Evolutionary conservation across 2,113 vertebrate species (phyloP), one percentile per base, ranked within the genome.

Genomic region (Onychorhynchus coronatus): DNA sequence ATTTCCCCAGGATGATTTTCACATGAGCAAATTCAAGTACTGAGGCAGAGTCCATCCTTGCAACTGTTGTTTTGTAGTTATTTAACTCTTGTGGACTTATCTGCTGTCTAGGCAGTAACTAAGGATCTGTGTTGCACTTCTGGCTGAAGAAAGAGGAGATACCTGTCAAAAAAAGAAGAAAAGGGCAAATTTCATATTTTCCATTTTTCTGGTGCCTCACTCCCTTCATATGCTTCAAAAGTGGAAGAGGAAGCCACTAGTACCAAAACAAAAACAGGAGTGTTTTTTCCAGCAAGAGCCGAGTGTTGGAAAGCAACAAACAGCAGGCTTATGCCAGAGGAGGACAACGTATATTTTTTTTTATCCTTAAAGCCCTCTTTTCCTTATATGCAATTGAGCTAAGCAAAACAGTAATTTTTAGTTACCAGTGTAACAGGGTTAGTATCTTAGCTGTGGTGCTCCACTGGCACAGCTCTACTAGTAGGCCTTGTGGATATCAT

Each of bases 261-360:
- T 37, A 22, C 39, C 35, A 31, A 39, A 90, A 52, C 6, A 53
- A 58, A 87, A 70, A 8, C 30, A 23, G 28, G 33, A 50, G 8
- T 23, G 22, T 47, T 25, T 49, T 50, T 50, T 50, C 49, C 49
- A 16, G 50, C 37, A 59, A 66, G 25, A 68, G 44, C n/a, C 0
- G 24, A 37, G 20, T 23, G 10, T 49, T 52, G 27, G 46, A 90
- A 53, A 46, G 28, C 42, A 42, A 30, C 0, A 1, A 75, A 31
- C 12, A 46, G 42, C 30, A 73, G 59, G 15, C 37, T 62, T 4
- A 22, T 68, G 9, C 10, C 13, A 41, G 42, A 58, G 31, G 16
- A 62, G 28, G 18, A 47, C 37, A n/a, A 27, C 0, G 0, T 31
- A 33, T 46, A 0, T 5, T 46, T 14, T 31, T 67, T 42, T 42